A percentile compares a stretch with the other conserved stretches of the same genome.
Conservation (phyloP, 2,113 vertebrate species). For the Macquaria australasica region DNA sequence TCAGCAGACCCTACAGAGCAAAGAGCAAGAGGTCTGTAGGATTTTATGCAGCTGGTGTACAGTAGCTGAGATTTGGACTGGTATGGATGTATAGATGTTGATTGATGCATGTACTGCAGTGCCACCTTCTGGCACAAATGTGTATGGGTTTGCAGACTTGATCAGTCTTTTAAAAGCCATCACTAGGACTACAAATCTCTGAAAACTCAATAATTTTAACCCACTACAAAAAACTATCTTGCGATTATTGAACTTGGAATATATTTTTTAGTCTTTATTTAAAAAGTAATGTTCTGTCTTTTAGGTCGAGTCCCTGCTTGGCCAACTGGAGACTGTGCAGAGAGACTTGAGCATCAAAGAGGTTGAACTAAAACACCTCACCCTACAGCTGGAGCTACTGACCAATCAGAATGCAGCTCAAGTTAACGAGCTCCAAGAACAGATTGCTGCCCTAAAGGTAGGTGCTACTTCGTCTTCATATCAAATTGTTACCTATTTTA, state of each 20-base stretch:
- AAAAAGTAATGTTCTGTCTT: constrained; percentile 4
- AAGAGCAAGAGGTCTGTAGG: constrained; percentile 86
- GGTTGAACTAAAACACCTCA: constrained; percentile 86
- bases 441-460: constrained; percentile 86
- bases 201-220: neutral
- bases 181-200: neutral
- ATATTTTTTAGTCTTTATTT: neutral
- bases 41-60: constrained; percentile 2
- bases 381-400: constrained; percentile 85
- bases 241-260: neutral
- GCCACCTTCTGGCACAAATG: constrained; percentile 53
- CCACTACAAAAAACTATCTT: neutral
- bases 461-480: neutral
- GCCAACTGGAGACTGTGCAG: constrained; percentile 86
- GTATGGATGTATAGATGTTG: neutral
- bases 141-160: neutral
- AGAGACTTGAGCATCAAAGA: constrained; percentile 84
- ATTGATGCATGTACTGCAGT: constrained; percentile 3
- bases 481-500: neutral
- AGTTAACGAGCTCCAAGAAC: constrained; percentile 82
- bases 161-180: neutral
- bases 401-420: constrained; percentile 71
- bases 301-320: constrained; percentile 85
- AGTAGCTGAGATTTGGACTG: neutral
- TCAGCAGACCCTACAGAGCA: constrained; percentile 82